phyloP scores from a whole-genome alignment of 2,888 invertebrate species.

The Zygothrica quintamaculata region DNA sequence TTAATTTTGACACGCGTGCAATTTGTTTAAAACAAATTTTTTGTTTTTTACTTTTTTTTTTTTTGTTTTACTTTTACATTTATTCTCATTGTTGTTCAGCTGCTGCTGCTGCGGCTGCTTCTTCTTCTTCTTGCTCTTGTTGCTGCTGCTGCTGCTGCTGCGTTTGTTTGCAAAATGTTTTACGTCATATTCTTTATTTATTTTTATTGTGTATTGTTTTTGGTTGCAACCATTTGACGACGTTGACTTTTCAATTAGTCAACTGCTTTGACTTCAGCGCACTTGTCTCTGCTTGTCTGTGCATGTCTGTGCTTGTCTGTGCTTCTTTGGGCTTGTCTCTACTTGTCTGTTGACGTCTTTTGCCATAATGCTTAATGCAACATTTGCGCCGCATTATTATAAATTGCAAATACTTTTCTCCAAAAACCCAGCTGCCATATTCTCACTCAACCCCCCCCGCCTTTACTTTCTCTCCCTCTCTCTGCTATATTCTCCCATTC shows the following conservation, averaged over 20 bases:
- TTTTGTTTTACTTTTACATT: constrained; percentile 52
- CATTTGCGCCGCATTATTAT: constrained; percentile 2
- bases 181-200: constrained; percentile 71
- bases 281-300: constrained; percentile 13
- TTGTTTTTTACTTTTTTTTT: constrained; percentile 57
- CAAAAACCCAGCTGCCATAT: too few relatives aligned
- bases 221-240: constrained; percentile 44
- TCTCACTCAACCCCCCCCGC: too few relatives aligned
- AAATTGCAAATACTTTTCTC: constrained; percentile 17
- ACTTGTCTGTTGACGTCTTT: constrained; percentile 1
- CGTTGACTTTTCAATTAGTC: constrained; percentile 54
- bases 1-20: constrained; percentile 73
- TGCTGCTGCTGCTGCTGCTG: constrained; percentile 21
- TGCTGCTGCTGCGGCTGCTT: constrained; percentile 1
- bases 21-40: constrained; percentile 69
- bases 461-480: too few relatives aligned
- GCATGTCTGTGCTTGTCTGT: constrained; percentile 2
- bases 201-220: too few relatives aligned
- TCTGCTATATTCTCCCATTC: too few relatives aligned
- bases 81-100: constrained; percentile 48
- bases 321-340: constrained; percentile 23
- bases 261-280: constrained; percentile 30
- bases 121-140: constrained; percentile 9
- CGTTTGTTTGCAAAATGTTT: constrained; percentile 58
- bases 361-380: constrained; percentile 23